Base-by-base conservation (phyloP, 1,140 invertebrate genomes). In the Polyergus mexicanus region DNA sequence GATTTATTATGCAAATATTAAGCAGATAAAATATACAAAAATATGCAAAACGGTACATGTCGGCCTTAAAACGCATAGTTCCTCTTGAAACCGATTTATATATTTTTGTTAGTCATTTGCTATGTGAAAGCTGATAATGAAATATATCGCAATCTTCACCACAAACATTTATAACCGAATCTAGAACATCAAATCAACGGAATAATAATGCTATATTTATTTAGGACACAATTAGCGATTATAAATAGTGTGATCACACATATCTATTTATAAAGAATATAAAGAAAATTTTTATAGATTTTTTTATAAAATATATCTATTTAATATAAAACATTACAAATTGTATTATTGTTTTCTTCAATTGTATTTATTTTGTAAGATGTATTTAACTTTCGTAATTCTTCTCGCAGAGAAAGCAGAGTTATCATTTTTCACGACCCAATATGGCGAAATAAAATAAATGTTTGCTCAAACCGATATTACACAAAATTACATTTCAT, bases 391-490 rank as follows among this genome's bases (percentile, higher is more conserved):
- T 75, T 75, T 60, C 51, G 28, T 58, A 32, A 38, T 60, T n/a
- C 16, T 8, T 75, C 10, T 75, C 10, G 13, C 25, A 54, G 19
- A 22, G 22, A 75, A 75, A 74, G 54, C n/a, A 58, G 11, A 41
- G 8, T 60, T 38, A 19, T 3, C n/a, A 35, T 58, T 75, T 60
- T 22, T 22, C 7, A 22, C 13, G n/a, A 60, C 16, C 13, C 16
- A 51, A 51, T 51, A 16, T 60, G 22, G 32, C 7, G 35, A 75
- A 58, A 75, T 75, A 41, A 60, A 75, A 60, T 16, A 38, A 75
- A 75, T 75, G 35, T 60, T 75, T 75, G 54, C 19, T 75, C 54
- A 60, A 75, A 75, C 72, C 4, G 4, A 75, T 60, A 25, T 38
- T 75, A 47, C 25, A 69, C 13, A 8, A 69, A 69, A 69, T 69